Percentiles rank a stretch among this genome's conserved stretches.
Evolutionary conservation across 2,113 vertebrate genomes (phyloP).

Genomic region (Candoia aspera): DNA sequence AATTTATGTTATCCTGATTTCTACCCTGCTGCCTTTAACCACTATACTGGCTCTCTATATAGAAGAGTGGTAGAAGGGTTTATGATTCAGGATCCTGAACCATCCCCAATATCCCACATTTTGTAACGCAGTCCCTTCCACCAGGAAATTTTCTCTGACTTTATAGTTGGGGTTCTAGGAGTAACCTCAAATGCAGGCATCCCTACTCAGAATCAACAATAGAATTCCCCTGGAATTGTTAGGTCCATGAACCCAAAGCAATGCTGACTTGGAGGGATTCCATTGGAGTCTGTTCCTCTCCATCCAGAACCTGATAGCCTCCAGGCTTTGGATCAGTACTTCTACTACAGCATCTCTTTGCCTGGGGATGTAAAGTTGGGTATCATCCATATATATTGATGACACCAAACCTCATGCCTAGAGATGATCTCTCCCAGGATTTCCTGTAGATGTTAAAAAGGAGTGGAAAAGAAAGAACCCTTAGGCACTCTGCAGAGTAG

Average conservation of each 20-base stretch:
- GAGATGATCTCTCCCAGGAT: not conserved
- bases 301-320: not conserved
- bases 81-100: not conserved
- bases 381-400: not conserved
- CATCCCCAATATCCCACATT: not conserved
- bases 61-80: not conserved
- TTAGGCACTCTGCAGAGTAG: not conserved
- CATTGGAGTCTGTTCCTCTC: not conserved
- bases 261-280: not conserved
- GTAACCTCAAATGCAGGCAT: not conserved
- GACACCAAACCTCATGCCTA: not conserved
- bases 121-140: not conserved
- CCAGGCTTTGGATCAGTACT: not conserved
- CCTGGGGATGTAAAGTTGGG: not conserved
- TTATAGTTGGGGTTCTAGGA: not conserved
- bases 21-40: not conserved
- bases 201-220: not conserved
- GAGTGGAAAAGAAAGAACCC: not conserved
- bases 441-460: not conserved
- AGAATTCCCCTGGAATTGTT: not conserved
- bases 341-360: not conserved
- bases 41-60: not conserved
- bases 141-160: not conserved
- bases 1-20: not conserved
- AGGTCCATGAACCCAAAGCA: not conserved